A percentile compares a stretch with the other conserved stretches of the same genome.
phyloP scores from a whole-genome alignment of 2,797 vertebrate species.

The Muscicapa striata region DNA sequence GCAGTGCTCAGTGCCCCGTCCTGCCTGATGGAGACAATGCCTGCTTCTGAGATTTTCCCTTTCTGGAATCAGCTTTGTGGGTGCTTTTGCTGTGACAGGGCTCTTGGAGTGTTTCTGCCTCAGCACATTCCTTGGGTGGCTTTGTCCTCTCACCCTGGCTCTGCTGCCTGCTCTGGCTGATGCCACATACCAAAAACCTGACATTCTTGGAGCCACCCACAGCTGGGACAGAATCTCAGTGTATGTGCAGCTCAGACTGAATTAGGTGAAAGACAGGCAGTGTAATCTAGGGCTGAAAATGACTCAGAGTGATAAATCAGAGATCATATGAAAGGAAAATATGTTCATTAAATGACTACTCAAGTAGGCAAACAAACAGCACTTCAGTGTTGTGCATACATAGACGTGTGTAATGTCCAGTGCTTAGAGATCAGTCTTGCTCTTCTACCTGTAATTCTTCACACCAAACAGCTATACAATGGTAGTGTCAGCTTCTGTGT shows the following conservation, averaged over 20 bases:
- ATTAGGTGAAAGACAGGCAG: neutral
- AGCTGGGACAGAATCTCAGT: neutral
- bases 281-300: neutral
- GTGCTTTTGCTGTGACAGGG: neutral
- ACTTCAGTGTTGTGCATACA: neutral
- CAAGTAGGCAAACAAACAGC: neutral
- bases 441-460: neutral
- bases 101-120: accelerated
- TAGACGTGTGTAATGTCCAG: neutral
- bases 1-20: neutral
- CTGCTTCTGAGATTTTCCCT: neutral
- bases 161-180: neutral
- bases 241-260: neutral
- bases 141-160: neutral
- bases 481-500: neutral
- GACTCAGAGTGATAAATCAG: neutral
- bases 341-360: neutral
- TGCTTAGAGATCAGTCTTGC: neutral
- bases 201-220: neutral
- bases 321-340: neutral
- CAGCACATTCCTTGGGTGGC: neutral
- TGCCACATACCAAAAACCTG: neutral
- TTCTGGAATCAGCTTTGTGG: neutral
- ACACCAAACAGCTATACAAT: neutral
- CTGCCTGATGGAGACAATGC: neutral